phyloP scores from a whole-genome alignment of 2,113 vertebrate species.

The Brachionichthys hirsutus region DNA sequence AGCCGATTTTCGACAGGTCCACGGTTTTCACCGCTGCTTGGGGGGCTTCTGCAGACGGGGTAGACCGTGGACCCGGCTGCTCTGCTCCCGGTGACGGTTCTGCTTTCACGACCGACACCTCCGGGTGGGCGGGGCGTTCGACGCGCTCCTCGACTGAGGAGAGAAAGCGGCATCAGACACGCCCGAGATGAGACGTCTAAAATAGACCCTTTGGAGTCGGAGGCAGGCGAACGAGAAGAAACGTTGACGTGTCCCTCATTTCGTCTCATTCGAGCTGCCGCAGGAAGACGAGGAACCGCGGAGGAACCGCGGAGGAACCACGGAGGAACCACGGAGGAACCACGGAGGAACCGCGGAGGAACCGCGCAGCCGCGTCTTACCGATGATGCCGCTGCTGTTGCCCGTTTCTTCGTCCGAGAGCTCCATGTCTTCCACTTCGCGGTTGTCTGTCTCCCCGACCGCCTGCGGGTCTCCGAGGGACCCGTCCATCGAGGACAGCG shows the following conservation, averaged over 20 bases:
- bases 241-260: too few species aligned
- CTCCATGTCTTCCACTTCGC: conserved; percentile 96
- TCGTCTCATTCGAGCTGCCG: too few species aligned
- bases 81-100: conserved; percentile 30
- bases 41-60: conserved; percentile 4
- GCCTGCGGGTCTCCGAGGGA: conserved; percentile 47
- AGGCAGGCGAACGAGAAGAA: too few species aligned
- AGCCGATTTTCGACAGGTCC: conserved; percentile 93
- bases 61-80: conserved; percentile 21
- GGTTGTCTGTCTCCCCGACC: conserved; percentile 81
- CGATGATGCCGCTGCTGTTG: conserved; percentile 81
- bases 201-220: too few species aligned
- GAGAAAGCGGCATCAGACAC: neutral
- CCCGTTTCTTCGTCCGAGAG: conserved; percentile 86
- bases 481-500: conserved; percentile 72
- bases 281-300: too few species aligned
- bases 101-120: conserved; percentile 45
- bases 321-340: too few species aligned
- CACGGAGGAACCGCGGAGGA: too few species aligned
- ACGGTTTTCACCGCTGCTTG: conserved; percentile 80
- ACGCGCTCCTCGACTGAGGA: conserved; percentile 84
- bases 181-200: too few species aligned
- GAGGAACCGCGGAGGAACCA: too few species aligned
- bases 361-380: conserved; percentile 75
- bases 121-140: conserved; percentile 53